phyloP scores from a whole-genome alignment of 2,797 vertebrate species.

The Gambelia wislizenii region DNA sequence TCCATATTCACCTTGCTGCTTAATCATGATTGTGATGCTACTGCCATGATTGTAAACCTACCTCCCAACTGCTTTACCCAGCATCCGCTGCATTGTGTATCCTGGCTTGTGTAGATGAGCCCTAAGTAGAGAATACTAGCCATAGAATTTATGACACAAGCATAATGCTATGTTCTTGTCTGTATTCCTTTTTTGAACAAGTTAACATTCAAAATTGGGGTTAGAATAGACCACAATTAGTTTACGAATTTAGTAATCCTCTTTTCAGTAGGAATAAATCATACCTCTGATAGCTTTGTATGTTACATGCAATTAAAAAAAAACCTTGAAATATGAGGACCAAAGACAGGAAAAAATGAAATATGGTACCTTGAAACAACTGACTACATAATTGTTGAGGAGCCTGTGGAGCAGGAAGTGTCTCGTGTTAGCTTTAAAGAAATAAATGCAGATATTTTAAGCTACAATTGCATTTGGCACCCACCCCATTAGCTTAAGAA shows the following conservation, averaged over 20 bases:
- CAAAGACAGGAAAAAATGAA: too few relatives aligned
- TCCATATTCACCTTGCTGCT: too few relatives aligned
- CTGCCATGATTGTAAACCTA: too few relatives aligned
- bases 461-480: too few relatives aligned
- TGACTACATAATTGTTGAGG: neutral
- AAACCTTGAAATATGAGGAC: neutral
- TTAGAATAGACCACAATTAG: neutral
- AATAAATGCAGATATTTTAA: neutral
- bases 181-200: too few relatives aligned
- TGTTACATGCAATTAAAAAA: neutral
- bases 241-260: neutral
- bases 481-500: neutral
- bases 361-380: too few relatives aligned
- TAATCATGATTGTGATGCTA: too few relatives aligned
- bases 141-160: neutral
- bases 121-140: too few relatives aligned
- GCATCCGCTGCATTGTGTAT: too few relatives aligned
- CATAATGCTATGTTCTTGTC: neutral
- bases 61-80: too few relatives aligned
- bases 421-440: neutral
- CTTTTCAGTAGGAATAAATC: neutral
- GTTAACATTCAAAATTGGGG: too few relatives aligned
- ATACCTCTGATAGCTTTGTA: neutral
- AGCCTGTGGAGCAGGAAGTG: neutral
- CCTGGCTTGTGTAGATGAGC: too few relatives aligned